Conservation (phyloP, 2,113 vertebrate species). For the Bostrychus sinensis region DNA sequence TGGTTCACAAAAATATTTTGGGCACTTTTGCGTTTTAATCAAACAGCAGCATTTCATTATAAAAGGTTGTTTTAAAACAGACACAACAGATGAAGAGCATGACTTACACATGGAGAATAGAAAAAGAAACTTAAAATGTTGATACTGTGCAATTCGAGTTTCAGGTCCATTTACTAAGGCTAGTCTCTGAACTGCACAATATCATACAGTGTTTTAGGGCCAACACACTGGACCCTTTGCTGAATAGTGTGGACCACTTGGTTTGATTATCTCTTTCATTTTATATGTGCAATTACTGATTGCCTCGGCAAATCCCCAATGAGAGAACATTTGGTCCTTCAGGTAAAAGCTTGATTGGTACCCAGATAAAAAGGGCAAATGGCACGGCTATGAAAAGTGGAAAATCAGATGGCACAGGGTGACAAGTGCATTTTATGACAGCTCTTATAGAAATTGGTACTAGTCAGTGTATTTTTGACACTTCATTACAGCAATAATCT, state of each 20-base stretch:
- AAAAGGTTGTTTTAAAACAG: conserved; percentile 61
- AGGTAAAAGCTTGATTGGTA: conserved; percentile 49
- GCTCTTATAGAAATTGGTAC: conserved; percentile 16
- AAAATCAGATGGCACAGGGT: conserved; percentile 34
- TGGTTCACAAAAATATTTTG: conserved; percentile 76
- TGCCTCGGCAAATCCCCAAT: conserved; percentile 69
- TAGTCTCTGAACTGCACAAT: conserved; percentile 65
- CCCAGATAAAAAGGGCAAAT: conserved; percentile 55
- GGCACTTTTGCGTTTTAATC: conserved; percentile 76
- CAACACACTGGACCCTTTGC: conserved; percentile 50
- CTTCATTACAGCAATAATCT: conserved; percentile 32
- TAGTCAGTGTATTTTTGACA: conserved; percentile 32
- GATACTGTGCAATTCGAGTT: conserved; percentile 74
- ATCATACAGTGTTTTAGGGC: conserved; percentile 70
- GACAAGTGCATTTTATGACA: conserved; percentile 31
- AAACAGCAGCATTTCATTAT: conserved; percentile 79
- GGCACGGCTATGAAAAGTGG: conserved; percentile 58
- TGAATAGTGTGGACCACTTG: conserved; percentile 53
- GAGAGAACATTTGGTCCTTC: conserved; percentile 73
- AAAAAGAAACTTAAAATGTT: conserved; percentile 40
- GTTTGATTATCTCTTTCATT: conserved; percentile 70
- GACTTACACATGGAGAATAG: conserved; percentile 62
- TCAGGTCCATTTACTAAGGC: conserved; percentile 76
- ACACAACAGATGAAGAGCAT: conserved; percentile 58
- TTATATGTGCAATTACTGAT: conserved; percentile 71